Conservation (phyloP, 2,113 vertebrate genomes). For the Phocoena sinus region DNA sequence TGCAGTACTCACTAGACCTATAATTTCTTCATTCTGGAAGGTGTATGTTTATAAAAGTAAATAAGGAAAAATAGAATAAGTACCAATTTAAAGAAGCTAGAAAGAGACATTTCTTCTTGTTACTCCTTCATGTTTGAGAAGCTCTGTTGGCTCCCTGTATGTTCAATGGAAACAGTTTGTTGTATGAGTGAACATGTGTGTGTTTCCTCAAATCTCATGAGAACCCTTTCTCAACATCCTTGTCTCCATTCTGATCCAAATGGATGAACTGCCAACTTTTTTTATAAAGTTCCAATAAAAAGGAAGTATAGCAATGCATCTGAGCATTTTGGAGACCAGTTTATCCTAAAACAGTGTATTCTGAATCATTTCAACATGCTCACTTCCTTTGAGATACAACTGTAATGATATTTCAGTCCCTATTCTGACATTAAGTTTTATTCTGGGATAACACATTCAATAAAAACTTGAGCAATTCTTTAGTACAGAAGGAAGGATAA, state of each 20-base stretch:
- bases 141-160: not conserved
- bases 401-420: not conserved
- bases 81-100: not conserved
- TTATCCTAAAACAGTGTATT: not conserved
- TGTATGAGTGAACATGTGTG: not conserved
- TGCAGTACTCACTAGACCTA: not conserved
- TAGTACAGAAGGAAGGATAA: not conserved
- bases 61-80: not conserved
- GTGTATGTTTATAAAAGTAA: not conserved
- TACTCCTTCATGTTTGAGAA: not conserved
- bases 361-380: slow-evolving; percentile 34
- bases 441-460: slow-evolving; percentile 6
- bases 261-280: not conserved
- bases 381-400: slow-evolving; percentile 36
- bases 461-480: slow-evolving; percentile 5
- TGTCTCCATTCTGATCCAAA: slow-evolving; percentile 17
- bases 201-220: not conserved
- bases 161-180: not conserved
- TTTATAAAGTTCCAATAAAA: not conserved
- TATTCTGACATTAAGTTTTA: slow-evolving; percentile 28
- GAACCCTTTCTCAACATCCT: not conserved
- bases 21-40: not conserved
- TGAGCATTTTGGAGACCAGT: not conserved
- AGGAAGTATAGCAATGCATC: not conserved
- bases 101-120: not conserved